Evolutionary conservation across 2,888 invertebrate species (phyloP).

Genomic region (Scaptomyza flava): DNA sequence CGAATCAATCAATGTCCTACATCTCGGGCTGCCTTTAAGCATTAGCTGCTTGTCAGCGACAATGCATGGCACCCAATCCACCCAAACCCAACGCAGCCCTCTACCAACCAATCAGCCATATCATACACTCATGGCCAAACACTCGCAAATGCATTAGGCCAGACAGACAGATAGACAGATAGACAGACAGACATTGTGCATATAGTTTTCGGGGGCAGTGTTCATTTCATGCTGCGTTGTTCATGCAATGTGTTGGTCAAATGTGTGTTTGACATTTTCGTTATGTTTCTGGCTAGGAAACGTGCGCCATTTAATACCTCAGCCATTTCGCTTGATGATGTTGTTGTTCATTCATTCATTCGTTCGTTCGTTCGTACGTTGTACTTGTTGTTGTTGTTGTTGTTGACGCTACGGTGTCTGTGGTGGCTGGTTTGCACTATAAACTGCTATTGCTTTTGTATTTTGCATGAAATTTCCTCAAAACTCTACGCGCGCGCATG

Average conservation of each 20-base stretch:
- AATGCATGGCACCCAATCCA: constrained; percentile 22
- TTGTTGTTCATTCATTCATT: constrained; percentile 14
- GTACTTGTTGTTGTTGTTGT: constrained; percentile 26
- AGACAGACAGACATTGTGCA: constrained; percentile 6
- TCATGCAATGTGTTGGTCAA: constrained; percentile 59
- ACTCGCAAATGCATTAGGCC: constrained; percentile 41
- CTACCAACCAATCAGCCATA: constrained; percentile 9
- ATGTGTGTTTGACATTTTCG: constrained; percentile 78
- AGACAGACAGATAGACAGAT: constrained; percentile 4
- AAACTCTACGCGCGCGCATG: constrained; percentile 54
- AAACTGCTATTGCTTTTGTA: constrained; percentile 60
- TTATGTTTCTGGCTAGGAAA: constrained; percentile 63
- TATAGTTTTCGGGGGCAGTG: constrained; percentile 38
- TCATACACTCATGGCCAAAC: constrained; percentile 27
- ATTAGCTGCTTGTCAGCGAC: constrained; percentile 36
- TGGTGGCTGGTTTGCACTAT: constrained; percentile 34
- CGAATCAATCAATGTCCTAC: constrained; percentile 33
- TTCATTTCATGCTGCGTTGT: constrained; percentile 60
- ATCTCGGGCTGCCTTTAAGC: constrained; percentile 27
- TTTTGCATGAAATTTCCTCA: constrained; percentile 73
- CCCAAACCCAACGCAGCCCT: neutral
- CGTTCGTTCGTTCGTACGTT: constrained; percentile 3
- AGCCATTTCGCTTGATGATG: constrained; percentile 36
- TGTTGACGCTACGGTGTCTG: constrained; percentile 35
- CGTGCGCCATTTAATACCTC: constrained; percentile 68